These are phyloP conservation scores for Benitochromis conjunctus DNA, from an alignment of 2,113 vertebrate species.

Conservation along the genomic window DNA sequence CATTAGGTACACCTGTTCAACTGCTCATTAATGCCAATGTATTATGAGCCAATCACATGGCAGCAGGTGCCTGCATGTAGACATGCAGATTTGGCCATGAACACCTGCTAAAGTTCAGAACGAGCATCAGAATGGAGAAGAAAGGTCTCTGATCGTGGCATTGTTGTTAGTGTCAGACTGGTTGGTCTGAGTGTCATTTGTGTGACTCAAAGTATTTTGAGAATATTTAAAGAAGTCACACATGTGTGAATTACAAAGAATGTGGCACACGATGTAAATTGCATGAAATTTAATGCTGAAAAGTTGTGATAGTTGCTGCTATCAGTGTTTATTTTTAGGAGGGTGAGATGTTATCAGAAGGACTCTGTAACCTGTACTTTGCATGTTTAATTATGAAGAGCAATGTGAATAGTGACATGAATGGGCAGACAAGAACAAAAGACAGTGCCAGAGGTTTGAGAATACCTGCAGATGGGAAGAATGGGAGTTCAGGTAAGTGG, in stretches of 20 bases:
- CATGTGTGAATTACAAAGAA: accelerated
- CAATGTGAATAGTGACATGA: not conserved
- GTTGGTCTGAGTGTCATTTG: not conserved
- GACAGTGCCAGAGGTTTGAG: not conserved
- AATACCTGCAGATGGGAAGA: not conserved
- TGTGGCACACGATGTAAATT: accelerated
- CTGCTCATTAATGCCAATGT: not conserved
- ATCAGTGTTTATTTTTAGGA: not conserved
- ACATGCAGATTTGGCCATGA: not conserved
- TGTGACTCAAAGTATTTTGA: not conserved
- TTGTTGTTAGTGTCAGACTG: not conserved
- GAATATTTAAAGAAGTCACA: not conserved
- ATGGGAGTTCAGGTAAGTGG: not conserved
- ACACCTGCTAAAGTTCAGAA: not conserved
- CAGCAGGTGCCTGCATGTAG: not conserved
- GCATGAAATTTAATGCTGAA: not conserved
- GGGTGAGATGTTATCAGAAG: no score
- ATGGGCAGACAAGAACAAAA: not conserved
- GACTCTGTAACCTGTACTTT: not conserved
- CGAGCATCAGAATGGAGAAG: not conserved
- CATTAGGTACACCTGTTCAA: not conserved
- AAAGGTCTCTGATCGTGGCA: not conserved
- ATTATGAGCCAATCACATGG: not conserved
- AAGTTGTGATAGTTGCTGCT: not conserved
- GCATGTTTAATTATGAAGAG: not conserved